Percentiles rank a stretch among this genome's conserved stretches.
Evolutionary conservation across 1,140 invertebrate genomes (phyloP).

Genomic region (Thaumetopoea pityocampa): DNA sequence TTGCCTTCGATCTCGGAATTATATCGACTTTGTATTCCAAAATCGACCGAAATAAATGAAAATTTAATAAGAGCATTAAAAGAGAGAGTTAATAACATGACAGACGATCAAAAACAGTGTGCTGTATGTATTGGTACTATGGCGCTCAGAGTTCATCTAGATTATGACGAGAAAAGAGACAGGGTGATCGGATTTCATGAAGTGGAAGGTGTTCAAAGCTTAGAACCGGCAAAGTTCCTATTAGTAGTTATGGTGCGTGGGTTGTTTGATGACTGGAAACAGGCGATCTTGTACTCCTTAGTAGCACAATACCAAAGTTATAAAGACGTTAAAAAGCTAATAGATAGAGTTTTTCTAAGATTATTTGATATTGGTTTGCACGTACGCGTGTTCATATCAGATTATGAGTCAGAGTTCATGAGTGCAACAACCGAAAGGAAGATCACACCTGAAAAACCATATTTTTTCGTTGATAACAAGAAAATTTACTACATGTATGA

Average conservation of each 20-base stretch:
- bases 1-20: no score
- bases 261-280: slow-evolving; percentile 22
- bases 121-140: slow-evolving; percentile 18
- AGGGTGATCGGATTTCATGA: slow-evolving; percentile 30
- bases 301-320: slow-evolving; percentile 18
- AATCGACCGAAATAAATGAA: slow-evolving; percentile 17
- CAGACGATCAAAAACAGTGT: slow-evolving; percentile 23
- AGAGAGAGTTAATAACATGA: slow-evolving; percentile 22
- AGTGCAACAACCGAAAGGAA: no score
- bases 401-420: no score
- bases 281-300: slow-evolving; percentile 23
- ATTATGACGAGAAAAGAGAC: slow-evolving; percentile 26
- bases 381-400: no score
- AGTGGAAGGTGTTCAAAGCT: slow-evolving; percentile 23
- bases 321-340: slow-evolving; percentile 18
- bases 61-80: slow-evolving; percentile 14
- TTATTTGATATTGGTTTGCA: slow-evolving; percentile 5
- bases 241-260: slow-evolving; percentile 24
- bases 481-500: no score
- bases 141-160: slow-evolving; percentile 23
- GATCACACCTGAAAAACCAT: no score
- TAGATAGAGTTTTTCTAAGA: slow-evolving; percentile 19
- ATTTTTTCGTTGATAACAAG: no score
- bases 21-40: no score
- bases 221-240: slow-evolving; percentile 17